Evolutionary conservation across 2,888 invertebrate species (phyloP).

Genomic region (Empis stercorea): DNA sequence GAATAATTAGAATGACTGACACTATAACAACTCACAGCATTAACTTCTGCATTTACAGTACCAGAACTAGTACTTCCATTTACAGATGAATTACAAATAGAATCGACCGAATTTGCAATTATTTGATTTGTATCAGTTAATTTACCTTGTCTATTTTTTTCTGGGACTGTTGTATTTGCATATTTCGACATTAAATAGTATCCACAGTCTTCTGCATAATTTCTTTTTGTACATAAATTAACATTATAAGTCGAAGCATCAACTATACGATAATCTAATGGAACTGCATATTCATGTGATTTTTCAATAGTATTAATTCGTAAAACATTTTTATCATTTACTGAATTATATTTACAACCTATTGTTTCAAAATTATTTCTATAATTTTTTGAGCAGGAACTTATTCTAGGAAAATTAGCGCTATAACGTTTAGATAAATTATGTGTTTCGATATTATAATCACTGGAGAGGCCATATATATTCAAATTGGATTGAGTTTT

Average conservation of each 20-base stretch:
- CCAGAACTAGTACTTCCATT: not conserved
- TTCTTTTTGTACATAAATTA: not conserved
- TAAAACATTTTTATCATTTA: slow-evolving; percentile 9
- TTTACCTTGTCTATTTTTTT: not conserved
- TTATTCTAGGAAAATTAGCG: slow-evolving; percentile 33
- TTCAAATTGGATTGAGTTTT: slow-evolving; percentile 44
- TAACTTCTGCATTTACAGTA: not conserved
- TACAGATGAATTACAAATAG: not conserved
- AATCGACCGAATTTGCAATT: not conserved
- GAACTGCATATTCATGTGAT: slow-evolving; percentile 33
- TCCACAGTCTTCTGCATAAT: not conserved
- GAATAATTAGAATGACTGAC: not conserved
- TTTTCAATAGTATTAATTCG: not conserved
- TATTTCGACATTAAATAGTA: not conserved
- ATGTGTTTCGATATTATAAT: slow-evolving; percentile 6
- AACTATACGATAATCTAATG: slow-evolving; percentile 23
- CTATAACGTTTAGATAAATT: slow-evolving; percentile 24
- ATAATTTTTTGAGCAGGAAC: slow-evolving; percentile 14
- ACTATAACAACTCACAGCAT: not conserved
- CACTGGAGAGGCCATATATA: slow-evolving; percentile 52
- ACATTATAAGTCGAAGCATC: slow-evolving; percentile 9
- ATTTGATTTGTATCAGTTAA: not conserved
- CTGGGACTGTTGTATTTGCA: not conserved
- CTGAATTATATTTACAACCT: slow-evolving; percentile 7
- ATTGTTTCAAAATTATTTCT: slow-evolving; percentile 4